Evolutionary conservation across 2,888 invertebrate genomes (phyloP).

Genomic region (Dromius quadrimaculatus): DNA sequence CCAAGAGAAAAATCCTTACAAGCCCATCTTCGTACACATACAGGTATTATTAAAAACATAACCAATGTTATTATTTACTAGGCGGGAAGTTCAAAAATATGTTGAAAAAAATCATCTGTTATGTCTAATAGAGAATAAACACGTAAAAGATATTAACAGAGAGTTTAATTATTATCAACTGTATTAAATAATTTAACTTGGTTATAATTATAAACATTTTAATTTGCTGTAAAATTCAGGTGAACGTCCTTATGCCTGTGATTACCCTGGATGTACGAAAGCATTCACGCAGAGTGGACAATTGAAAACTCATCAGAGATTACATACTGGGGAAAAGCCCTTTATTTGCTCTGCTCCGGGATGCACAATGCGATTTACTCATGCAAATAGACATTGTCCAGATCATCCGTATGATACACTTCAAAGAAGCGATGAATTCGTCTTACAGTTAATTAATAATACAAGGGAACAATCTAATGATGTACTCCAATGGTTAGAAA

Average conservation of each 20-base stretch:
- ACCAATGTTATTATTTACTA: conserved; percentile 18
- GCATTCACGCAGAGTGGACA: conserved; percentile 84
- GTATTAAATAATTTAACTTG: too few species aligned
- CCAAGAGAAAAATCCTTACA: conserved; percentile 82
- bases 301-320: conserved; percentile 80
- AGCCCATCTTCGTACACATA: conserved; percentile 76
- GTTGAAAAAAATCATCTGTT: too few species aligned
- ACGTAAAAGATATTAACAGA: too few species aligned
- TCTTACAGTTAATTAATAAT: conserved; percentile 66
- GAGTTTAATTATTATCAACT: too few species aligned
- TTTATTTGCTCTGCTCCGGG: conserved; percentile 75
- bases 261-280: conserved; percentile 78
- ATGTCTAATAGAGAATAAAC: too few species aligned
- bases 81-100: conserved; percentile 30
- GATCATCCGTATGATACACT: conserved; percentile 75
- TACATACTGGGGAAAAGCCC: conserved; percentile 83
- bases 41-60: conserved; percentile 66
- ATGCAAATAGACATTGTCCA: conserved; percentile 81
- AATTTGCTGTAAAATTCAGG: conserved; percentile 66
- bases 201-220: too few species aligned
- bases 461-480: conserved; percentile 68
- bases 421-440: conserved; percentile 61
- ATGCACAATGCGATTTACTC: conserved; percentile 79
- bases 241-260: conserved; percentile 80
- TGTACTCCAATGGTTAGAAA: conserved; percentile 70